phyloP scores from a whole-genome alignment of 2,113 vertebrate genomes.

The Ciconia boyciana region DNA sequence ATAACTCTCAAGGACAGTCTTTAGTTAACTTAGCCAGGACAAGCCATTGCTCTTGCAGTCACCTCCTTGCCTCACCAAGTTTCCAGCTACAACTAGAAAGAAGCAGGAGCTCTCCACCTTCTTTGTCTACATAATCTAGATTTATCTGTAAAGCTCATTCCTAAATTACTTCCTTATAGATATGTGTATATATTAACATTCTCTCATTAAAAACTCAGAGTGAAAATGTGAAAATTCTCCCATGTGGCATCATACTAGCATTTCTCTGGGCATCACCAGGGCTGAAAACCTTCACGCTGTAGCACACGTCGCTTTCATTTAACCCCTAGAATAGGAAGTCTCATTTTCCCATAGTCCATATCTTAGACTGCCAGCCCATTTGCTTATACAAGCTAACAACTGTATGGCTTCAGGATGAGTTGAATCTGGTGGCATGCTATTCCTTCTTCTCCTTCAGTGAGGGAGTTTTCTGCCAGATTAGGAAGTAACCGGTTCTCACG shows the following conservation, averaged over 20 bases:
- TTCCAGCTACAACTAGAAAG: neutral
- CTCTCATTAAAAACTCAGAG: neutral
- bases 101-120: neutral
- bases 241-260: neutral
- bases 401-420: neutral
- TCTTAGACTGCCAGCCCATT: neutral
- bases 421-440: neutral
- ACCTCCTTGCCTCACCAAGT: neutral
- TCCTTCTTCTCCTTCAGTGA: neutral
- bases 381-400: neutral
- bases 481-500: neutral
- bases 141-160: neutral
- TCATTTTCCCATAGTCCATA: neutral
- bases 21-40: neutral
- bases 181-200: neutral
- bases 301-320: neutral
- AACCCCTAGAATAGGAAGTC: neutral
- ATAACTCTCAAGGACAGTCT: neutral
- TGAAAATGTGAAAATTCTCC: neutral
- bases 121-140: neutral
- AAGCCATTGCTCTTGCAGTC: neutral
- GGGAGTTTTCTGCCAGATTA: neutral
- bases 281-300: neutral
- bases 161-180: neutral
- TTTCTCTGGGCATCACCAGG: neutral